A percentile compares a stretch with the other conserved stretches of the same genome.
These are phyloP conservation scores for Etheostoma nigrum DNA, from an alignment of 2,797 vertebrate species.

Conservation along the genomic window DNA sequence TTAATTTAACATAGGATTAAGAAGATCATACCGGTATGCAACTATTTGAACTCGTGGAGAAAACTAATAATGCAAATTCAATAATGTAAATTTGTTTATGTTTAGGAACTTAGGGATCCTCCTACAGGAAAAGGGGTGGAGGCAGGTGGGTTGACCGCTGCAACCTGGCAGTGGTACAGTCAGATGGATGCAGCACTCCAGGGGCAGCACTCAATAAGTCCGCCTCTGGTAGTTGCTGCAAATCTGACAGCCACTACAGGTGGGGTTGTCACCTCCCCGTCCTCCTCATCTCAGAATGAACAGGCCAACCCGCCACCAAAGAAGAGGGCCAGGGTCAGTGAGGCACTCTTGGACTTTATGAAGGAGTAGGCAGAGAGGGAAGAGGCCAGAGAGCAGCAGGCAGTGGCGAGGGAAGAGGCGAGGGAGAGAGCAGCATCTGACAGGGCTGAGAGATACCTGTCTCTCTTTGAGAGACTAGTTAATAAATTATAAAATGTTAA, in stretches of 20 bases:
- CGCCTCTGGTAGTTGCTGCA: not conserved
- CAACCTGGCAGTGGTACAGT: constrained; percentile 29
- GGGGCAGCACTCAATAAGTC: constrained; percentile 13
- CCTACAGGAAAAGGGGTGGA: not conserved
- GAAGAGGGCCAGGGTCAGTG: not conserved
- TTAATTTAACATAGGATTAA: no score
- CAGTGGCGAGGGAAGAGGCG: no score
- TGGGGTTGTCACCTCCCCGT: not conserved
- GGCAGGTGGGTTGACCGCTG: constrained; percentile 3
- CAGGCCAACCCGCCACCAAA: not conserved
- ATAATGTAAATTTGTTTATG: no score
- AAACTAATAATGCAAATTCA: no score
- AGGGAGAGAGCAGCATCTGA: no score
- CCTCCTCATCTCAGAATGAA: not conserved
- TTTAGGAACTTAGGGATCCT: no score
- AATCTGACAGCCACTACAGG: constrained; percentile 2
- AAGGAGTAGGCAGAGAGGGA: not conserved
- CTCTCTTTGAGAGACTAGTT: no score
- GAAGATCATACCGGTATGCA: no score
- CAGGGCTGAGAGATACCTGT: no score
- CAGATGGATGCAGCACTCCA: constrained; percentile 25
- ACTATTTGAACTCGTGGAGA: no score
- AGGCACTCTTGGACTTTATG: not conserved
- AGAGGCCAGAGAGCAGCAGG: not conserved
- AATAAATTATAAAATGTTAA: no score